Evolutionary conservation across 1,140 invertebrate genomes (phyloP), one percentile per base, ranked within the genome.

Genomic region (Leptestheria dahalacensis): DNA sequence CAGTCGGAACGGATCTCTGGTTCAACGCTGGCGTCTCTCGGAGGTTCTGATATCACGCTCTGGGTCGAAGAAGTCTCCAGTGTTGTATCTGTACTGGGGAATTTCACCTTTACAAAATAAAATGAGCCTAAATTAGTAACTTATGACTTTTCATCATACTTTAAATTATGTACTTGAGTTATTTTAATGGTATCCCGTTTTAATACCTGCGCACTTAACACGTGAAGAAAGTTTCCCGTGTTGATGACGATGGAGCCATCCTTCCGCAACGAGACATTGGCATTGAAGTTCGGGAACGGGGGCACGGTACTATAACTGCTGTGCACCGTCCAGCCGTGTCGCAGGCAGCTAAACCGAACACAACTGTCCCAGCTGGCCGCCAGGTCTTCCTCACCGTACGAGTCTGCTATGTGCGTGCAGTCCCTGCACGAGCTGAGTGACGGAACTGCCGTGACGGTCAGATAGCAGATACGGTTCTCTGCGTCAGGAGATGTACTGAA

Each of bases 161-260:
- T 29, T 25, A 18, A 47, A 56, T 56, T 41, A 56, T 20, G 2
- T 25, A 41, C 12, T 56, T 25, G 26, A n/a, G n/a, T n/a, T 56
- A 33, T 29, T 20, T 12, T 29, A 15, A 33, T 24, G 21, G 10
- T 25, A 21, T 56, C 20, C 26, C 26, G 67, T 54, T 71, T 67
- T 57, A 77, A 72, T 51, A 80, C 66, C 57, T 77, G 71, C 20
- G 79, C 72, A 61, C 70, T 73, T 21, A 86, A 67, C 20, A 82
- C 77, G 59, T 84, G 79, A 23, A 86, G 71, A 63, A 83, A 82
- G 66, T 84, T 82, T 15, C 82, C 83, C 3, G 83, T 83, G 65
- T 85, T 86, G 20, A 86, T 72, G 11, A 85, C 75, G 33, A 83
- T 79, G 51, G 78, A 75, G 59, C 81, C 78, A 66, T 79, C 76